Conservation (phyloP, 1,140 invertebrate species). For the Brachionus koreanus region DNA sequence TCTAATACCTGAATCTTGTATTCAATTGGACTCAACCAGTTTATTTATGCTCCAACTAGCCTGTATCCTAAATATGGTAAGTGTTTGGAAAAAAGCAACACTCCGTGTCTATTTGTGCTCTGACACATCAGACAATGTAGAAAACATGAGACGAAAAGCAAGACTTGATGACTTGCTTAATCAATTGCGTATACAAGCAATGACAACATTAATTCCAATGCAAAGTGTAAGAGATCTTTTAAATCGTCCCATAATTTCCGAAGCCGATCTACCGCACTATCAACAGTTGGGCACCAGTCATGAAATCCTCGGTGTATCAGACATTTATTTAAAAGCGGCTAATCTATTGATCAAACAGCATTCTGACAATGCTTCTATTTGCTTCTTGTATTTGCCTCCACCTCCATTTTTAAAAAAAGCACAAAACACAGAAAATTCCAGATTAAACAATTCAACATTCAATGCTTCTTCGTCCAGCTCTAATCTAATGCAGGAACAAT, state of each 20-base stretch:
- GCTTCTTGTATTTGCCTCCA: slow-evolving; percentile 39
- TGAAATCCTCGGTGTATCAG: background rate
- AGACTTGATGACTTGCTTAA: slow-evolving; percentile 23
- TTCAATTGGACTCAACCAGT: slow-evolving; percentile 66
- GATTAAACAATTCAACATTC: background rate
- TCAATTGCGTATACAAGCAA: slow-evolving; percentile 36
- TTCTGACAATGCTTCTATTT: slow-evolving; percentile 17
- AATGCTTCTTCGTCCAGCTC: background rate
- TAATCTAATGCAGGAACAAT: slow-evolving; percentile 23
- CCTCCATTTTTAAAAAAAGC: background rate
- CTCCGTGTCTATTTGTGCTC: slow-evolving; percentile 68
- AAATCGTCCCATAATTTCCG: slow-evolving; percentile 11
- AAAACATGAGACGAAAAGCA: slow-evolving; percentile 29
- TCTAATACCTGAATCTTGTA: slow-evolving; percentile 54
- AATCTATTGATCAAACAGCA: slow-evolving; percentile 33
- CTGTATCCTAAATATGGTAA: slow-evolving; percentile 85
- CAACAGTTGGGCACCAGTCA: background rate
- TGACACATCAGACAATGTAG: background rate
- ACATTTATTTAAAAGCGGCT: slow-evolving; percentile 31
- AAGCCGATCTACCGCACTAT: background rate
- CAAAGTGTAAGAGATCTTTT: slow-evolving; percentile 17
- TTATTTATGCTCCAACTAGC: slow-evolving; percentile 94
- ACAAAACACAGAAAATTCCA: background rate
- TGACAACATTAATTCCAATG: slow-evolving; percentile 10
- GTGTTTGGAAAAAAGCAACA: slow-evolving; percentile 62